A percentile compares a stretch with the other conserved stretches of the same genome.
These are phyloP conservation scores for Pseudoips prasinana DNA, from an alignment of 2,888 invertebrate species.

Conservation along the genomic window DNA sequence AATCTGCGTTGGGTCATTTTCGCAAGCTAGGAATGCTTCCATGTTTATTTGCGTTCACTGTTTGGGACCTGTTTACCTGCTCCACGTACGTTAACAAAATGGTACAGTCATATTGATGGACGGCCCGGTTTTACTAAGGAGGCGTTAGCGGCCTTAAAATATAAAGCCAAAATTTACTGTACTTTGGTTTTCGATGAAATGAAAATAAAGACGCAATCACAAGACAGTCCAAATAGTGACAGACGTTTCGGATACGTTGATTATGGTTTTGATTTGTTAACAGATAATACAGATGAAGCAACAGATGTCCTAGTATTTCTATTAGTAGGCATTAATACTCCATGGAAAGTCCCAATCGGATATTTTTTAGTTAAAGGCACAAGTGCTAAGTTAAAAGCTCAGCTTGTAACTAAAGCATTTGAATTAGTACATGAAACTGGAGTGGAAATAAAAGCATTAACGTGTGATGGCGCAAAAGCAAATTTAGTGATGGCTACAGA, in stretches of 20 bases:
- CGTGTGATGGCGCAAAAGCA: constrained; percentile 21
- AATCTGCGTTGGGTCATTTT: too few species aligned
- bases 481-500: constrained; percentile 13
- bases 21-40: too few species aligned
- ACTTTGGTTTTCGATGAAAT: too few species aligned
- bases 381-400: constrained; percentile 3
- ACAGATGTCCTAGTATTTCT: constrained; percentile 5
- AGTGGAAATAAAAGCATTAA: constrained; percentile 21
- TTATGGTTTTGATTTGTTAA: too few species aligned
- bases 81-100: constrained; percentile 8
- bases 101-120: constrained; percentile 9
- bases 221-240: too few species aligned
- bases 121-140: constrained; percentile 4
- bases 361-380: too few species aligned
- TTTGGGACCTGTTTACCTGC: constrained; percentile 13
- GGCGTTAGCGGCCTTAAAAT: constrained; percentile 1
- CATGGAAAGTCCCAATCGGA: constrained; percentile 4
- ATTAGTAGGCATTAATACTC: constrained; percentile 10
- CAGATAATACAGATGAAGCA: too few species aligned
- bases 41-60: too few species aligned
- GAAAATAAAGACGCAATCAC: too few species aligned
- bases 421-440: constrained; percentile 13
- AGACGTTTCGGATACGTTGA: too few species aligned
- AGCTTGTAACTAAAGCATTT: constrained; percentile 9
- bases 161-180: neutral